Base-by-base conservation (phyloP, 2,888 invertebrate species). In the Stictocephala bisonia region DNA sequence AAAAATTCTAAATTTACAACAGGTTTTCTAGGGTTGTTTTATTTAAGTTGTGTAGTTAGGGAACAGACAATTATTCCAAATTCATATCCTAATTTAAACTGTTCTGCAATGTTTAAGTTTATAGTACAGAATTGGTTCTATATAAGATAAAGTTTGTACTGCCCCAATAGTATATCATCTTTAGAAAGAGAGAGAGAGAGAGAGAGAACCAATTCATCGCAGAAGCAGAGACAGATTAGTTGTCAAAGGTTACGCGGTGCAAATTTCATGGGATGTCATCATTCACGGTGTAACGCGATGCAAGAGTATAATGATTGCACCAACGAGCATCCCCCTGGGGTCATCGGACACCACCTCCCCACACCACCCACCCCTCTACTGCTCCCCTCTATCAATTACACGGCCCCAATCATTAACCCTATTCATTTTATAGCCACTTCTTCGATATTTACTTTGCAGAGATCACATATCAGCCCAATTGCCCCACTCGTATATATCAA, bases 261-360 rank as follows among this genome's bases (percentile, higher is more conserved):
- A 44, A 27, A 64, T 64, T 64, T 64, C 64, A 64, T 27, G 64
- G 44, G 40, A 26, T 44, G 64, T 44, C 64, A 64, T 64, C 64
- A 64, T 44, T 64, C 64, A 64, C 26, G 40, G 60, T 64, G 64
- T 26, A 64, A 64, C 64, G 11, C 44, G 64, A 64, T 64, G 40
- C 64, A 44, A 64, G 64, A 27, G 64, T 64, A 64, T 64, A 64
- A 64, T 64, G 64, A 64, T 64, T 64, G 64, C 64, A 44, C 44
- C 31, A 31, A 26, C 24, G 27, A 64, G 64, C 44, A 64, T 44
- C 64, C 64, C 64, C 64, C 40, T 64, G 64, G 22, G 64, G 64
- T 64, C 44, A 64, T 44, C 22, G 64, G 64, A 64, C 64, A 64
- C 64, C 64, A 20, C 27, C 64, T 26, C 27, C 64, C 44, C 3